Base-by-base conservation (phyloP, 2,113 vertebrate species). In the Phrynocephalus versicolor region DNA sequence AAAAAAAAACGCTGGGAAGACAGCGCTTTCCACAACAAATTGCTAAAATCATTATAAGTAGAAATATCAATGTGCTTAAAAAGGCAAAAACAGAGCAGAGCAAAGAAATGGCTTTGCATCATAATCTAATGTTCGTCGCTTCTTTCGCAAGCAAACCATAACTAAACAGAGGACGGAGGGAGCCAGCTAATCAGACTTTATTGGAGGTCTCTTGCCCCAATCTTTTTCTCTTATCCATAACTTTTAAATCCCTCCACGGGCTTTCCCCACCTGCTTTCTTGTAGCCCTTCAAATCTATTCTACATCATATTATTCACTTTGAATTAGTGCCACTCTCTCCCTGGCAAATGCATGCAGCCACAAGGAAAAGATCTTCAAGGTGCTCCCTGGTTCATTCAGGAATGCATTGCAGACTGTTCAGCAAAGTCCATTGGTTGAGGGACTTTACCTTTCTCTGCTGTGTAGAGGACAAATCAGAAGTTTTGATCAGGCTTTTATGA, bases 51-150 rank as follows among this genome's bases (percentile, higher is more conserved):
- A 94, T 91, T 92, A 92, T 95, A 93, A 95, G 94, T 86, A 95
- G 92, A 95, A 96, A 95, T 91, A 93, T 94, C 92, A 88, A 92
- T 94, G 93, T 35, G 10, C 51, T 67, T 77, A 37, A 7, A 35
- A 35, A n/a, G n/a, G 21, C 2, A 39, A 91, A 88, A 88, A 83
- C 85, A 92, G 88, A 86, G 5, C 65, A 81, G 92, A 91, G 91
- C 94, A 94, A 80, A 92, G 94, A 95, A 94, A 94, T 79, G 81
- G 93, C 92, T 93, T 92, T 94, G 91, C 88, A 88, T 91, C 94
- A 93, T 94, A 96, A 96, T 94, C 92, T 91, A 92, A 90, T 73
- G 88, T 90, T 94, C 94, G 95, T 91, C 94, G 94, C 92, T 94
- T 95, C 95, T 95, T 96, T 94, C 90, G 92, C 88, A 94, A 94